Conservation (phyloP, 53 echinoderm and acorn worm genomes). For the Mesocentrotus franciscanus region DNA sequence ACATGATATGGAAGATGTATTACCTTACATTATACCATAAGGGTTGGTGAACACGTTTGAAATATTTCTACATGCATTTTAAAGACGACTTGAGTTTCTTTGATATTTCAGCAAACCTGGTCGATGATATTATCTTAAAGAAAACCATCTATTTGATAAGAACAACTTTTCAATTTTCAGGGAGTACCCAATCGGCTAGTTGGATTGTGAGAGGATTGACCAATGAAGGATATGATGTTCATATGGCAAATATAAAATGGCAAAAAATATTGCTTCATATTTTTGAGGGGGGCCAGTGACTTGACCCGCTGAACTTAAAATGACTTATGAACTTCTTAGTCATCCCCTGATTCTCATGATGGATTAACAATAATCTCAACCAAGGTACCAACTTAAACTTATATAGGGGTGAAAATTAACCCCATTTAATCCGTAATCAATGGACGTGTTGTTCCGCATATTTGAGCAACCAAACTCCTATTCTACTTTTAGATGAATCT, state of each 20-base stretch:
- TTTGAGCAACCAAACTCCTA: neutral
- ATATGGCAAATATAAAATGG: no score
- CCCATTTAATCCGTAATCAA: constrained; percentile 32
- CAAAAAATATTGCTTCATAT: neutral
- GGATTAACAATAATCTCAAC: constrained; percentile 11
- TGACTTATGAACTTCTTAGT: constrained; percentile 28
- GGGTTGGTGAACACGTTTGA: neutral
- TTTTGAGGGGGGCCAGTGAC: neutral
- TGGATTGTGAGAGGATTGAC: no score
- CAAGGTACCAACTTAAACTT: neutral
- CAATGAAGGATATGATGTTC: no score
- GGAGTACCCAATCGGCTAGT: no score
- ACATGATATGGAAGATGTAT: neutral
- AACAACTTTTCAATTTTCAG: no score
- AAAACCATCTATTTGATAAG: no score
- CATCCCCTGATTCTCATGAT: constrained; percentile 45
- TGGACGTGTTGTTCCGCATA: constrained; percentile 8
- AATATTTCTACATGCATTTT: neutral
- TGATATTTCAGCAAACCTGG: no score
- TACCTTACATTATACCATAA: neutral
- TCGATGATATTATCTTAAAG: neutral
- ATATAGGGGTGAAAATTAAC: neutral
- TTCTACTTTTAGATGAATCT: neutral
- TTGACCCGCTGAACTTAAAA: neutral
- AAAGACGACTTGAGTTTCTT: neutral